Conservation (phyloP, 1,140 invertebrate species). For the Frieseomelitta varia region DNA sequence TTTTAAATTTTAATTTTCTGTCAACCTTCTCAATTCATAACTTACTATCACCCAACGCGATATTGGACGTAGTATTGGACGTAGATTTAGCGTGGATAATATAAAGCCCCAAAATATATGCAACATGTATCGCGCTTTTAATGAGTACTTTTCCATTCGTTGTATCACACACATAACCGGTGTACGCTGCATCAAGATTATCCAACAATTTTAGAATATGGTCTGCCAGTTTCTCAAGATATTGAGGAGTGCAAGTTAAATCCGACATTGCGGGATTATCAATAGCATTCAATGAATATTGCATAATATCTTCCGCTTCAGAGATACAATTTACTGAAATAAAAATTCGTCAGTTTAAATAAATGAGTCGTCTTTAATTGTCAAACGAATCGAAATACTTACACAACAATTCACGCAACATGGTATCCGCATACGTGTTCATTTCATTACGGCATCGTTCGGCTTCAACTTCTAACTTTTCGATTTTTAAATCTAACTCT, state of each 20-base stretch:
- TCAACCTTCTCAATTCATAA: constrained; percentile 47
- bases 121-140: constrained; percentile 76
- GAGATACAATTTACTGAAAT: constrained; percentile 83
- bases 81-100: constrained; percentile 87
- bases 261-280: constrained; percentile 88
- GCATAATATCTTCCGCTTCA: constrained; percentile 84
- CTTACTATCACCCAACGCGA: constrained; percentile 88
- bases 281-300: constrained; percentile 85
- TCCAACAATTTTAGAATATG: constrained; percentile 77
- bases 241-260: constrained; percentile 87
- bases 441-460: constrained; percentile 73
- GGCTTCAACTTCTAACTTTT: constrained; percentile 76
- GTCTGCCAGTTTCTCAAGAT: constrained; percentile 82
- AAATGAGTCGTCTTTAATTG: constrained; percentile 37
- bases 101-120: constrained; percentile 84
- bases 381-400: constrained; percentile 48
- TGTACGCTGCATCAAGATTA: constrained; percentile 75
- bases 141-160: constrained; percentile 77
- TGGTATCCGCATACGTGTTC: constrained; percentile 72
- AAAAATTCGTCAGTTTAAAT: constrained; percentile 38
- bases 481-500: constrained; percentile 84
- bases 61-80: constrained; percentile 88
- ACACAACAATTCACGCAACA: constrained; percentile 77
- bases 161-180: constrained; percentile 71
- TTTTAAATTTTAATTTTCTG: not conserved